Evolutionary conservation across 2,113 vertebrate genomes (phyloP).

Genomic region (Balaeniceps rex): DNA sequence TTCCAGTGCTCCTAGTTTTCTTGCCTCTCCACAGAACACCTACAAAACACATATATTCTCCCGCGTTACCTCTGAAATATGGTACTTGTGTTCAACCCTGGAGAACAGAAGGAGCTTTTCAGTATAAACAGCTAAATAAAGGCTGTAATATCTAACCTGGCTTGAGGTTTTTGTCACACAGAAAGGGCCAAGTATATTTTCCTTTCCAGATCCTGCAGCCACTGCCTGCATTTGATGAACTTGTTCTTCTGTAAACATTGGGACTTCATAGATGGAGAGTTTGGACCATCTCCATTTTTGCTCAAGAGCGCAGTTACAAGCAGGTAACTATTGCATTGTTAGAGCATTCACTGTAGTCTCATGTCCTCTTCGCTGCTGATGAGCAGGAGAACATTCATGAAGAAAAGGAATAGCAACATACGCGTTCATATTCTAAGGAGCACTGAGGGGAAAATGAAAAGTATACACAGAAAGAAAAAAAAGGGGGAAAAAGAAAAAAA

Average conservation of each 20-base stretch:
- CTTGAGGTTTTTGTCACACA: fast-evolving
- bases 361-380: not conserved
- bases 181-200: not conserved
- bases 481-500: too few species aligned
- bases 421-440: not conserved
- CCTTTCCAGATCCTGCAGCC: not conserved
- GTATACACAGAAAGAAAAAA: not conserved
- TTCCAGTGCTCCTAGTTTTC: not conserved
- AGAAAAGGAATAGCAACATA: not conserved
- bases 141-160: not conserved
- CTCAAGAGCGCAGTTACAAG: not conserved
- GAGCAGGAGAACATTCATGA: not conserved
- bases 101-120: not conserved
- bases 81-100: not conserved
- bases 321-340: not conserved
- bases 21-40: not conserved
- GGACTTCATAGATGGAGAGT: not conserved
- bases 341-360: not conserved
- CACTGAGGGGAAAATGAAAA: not conserved
- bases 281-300: not conserved
- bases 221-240: not conserved
- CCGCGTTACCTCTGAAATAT: not conserved
- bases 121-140: not conserved
- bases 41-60: not conserved
- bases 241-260: not conserved